Percentiles rank a stretch among this genome's conserved stretches.
These are phyloP conservation scores for Sebastes oblongus DNA, from an alignment of 2,797 vertebrate species.

Conservation along the genomic window DNA sequence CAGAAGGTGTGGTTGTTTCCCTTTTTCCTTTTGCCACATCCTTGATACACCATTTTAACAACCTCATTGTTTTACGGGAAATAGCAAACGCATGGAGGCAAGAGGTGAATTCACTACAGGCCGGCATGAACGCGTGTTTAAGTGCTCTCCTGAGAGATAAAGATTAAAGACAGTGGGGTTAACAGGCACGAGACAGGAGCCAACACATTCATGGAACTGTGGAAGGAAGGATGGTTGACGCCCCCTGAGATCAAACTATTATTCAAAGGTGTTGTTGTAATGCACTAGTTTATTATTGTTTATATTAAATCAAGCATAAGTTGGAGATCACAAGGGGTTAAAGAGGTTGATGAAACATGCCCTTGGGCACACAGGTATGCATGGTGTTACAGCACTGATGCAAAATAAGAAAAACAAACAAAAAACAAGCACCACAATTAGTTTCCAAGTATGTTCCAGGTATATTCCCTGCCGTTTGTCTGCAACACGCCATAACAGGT, in stretches of 20 bases:
- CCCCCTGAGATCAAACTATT: constrained; percentile 6
- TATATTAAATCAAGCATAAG: background rate
- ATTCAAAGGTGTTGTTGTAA: background rate
- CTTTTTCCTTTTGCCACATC: constrained; percentile 10
- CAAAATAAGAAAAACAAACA: background rate
- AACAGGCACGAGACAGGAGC: constrained; percentile 17
- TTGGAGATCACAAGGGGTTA: background rate
- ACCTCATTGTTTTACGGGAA: constrained; percentile 42
- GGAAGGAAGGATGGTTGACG: constrained; percentile 29
- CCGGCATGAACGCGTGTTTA: background rate
- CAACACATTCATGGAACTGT: background rate
- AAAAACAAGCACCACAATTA: background rate
- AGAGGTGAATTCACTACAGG: constrained; percentile 27
- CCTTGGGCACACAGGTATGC: background rate
- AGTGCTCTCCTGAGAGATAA: constrained; percentile 21
- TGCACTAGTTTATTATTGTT: background rate
- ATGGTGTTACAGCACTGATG: background rate
- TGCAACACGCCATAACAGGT: background rate
- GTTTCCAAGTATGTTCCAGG: background rate
- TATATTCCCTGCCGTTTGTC: background rate
- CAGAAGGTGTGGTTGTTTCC: background rate
- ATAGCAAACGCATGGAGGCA: background rate
- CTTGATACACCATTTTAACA: constrained; percentile 24
- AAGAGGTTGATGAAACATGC: background rate
- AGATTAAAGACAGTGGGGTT: constrained; percentile 31